Conservation (phyloP, 2,797 vertebrate species). For the Falco biarmicus region DNA sequence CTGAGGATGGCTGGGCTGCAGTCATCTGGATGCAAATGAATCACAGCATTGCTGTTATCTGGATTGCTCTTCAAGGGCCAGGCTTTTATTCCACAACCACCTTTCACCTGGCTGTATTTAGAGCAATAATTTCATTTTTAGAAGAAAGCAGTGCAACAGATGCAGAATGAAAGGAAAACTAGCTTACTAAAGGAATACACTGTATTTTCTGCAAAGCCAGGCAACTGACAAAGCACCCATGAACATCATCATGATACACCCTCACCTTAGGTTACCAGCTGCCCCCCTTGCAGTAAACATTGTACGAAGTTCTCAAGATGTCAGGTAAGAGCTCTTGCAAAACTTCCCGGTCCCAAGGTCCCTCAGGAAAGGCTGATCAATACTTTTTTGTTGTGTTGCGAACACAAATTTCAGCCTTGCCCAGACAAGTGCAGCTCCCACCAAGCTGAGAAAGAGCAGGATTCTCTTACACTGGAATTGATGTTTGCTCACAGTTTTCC, state of each 20-base stretch:
- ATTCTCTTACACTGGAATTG: neutral
- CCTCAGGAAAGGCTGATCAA: neutral
- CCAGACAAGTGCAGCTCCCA: constrained; percentile 34
- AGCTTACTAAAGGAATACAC: neutral
- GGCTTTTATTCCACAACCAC: neutral
- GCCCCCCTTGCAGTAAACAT: neutral
- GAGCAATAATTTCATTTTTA: neutral
- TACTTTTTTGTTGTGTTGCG: neutral
- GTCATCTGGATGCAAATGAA: neutral
- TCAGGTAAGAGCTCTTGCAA: neutral
- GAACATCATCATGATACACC: neutral
- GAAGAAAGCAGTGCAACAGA: neutral
- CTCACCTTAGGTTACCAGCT: neutral
- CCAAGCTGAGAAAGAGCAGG: neutral
- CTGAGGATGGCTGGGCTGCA: neutral
- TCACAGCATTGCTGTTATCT: neutral
- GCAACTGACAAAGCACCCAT: neutral
- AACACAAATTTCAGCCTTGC: neutral
- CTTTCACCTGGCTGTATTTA: neutral
- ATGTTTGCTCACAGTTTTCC: too few relatives aligned
- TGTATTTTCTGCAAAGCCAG: neutral
- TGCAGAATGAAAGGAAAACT: neutral
- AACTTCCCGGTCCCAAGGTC: neutral
- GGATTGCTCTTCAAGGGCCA: neutral
- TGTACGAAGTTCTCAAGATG: neutral